Percentiles rank a stretch among this genome's conserved stretches.
phyloP scores from a whole-genome alignment of 1,140 invertebrate genomes.

The Drosophila lacertosa region DNA sequence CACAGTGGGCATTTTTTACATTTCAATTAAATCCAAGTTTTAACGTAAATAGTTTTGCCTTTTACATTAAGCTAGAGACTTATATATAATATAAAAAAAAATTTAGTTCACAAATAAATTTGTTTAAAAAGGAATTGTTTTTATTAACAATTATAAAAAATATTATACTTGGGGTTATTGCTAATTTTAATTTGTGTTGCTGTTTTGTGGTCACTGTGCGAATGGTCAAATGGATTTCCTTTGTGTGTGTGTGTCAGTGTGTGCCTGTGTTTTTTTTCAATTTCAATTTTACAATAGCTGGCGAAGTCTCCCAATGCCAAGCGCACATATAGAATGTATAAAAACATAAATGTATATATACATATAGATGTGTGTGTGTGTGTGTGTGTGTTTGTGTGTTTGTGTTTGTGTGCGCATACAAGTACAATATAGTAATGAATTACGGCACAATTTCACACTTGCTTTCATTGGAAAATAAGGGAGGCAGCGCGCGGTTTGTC shows the following conservation, averaged over 20 bases:
- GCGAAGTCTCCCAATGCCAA: not conserved
- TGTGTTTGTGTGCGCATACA: too few species aligned
- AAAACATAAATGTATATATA: not conserved
- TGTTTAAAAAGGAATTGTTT: too few species aligned
- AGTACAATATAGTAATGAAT: slow-evolving; percentile 29
- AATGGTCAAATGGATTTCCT: not conserved
- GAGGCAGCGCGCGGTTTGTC: not conserved
- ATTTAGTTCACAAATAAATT: too few species aligned
- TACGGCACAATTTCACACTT: slow-evolving; percentile 45
- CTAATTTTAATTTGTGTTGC: not conserved
- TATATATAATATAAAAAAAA: too few species aligned
- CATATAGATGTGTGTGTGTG: not conserved
- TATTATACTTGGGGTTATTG: too few species aligned
- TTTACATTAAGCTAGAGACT: too few species aligned
- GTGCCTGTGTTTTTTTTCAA: slow-evolving; percentile 30
- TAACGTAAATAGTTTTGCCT: too few species aligned
- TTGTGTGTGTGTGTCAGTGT: not conserved
- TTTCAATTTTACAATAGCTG: slow-evolving; percentile 31
- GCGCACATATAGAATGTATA: not conserved
- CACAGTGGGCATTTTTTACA: slow-evolving; percentile 15
- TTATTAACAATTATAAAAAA: too few species aligned
- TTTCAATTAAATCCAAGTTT: too few species aligned
- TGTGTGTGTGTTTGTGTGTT: too few species aligned
- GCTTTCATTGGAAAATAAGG: slow-evolving; percentile 36
- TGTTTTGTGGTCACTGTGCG: not conserved